Evolutionary conservation across 1,140 invertebrate species (phyloP), one percentile per base, ranked within the genome.

Genomic region (Brachionus koreanus): DNA sequence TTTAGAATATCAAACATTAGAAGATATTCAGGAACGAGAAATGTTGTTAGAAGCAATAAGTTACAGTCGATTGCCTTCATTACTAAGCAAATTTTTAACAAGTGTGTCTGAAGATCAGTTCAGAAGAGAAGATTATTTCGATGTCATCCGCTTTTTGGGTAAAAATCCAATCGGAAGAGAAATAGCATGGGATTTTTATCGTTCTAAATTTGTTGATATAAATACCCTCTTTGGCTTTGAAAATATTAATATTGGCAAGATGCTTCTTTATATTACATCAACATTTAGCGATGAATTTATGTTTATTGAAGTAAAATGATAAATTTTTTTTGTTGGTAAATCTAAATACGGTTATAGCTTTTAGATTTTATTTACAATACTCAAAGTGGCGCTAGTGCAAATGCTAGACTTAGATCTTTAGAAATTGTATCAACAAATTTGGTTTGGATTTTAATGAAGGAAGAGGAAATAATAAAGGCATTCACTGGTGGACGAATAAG

Each of bases 351-450:
- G n/a, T 37, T 52, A 33, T 49, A 77, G 74, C 43, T 79, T 19
- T 29, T 79, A 12, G 29, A 39, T 5, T 79, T 61, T 43, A 65
- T 79, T 35, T 61, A 79, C 19, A 65, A 37, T 25, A 79, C 61
- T 65, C 29, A 79, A 13, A 37, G 35, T 57, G 76, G 76, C 5
- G 61, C 61, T 12, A 79, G 61, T 25, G 2, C 3, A 29, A 79
- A 79, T 65, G 76, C 76, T 12, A 23, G 61, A 25, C 29, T 79
- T 3, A 57, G 49, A 43, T 25, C 49, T 12, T 29, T 79, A 5
- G 76, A 79, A 65, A 65, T 79, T 23, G 76, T 65, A 57, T 79
- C 76, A 37, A 79, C 76, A 12, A 79, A 79, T 61, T 23, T 79
- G 5, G 29, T 61, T n/a, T 79, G 49, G 49, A 39, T 79, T 39